Base-by-base conservation (phyloP, 2,797 vertebrate genomes). In the Zalophus californianus region DNA sequence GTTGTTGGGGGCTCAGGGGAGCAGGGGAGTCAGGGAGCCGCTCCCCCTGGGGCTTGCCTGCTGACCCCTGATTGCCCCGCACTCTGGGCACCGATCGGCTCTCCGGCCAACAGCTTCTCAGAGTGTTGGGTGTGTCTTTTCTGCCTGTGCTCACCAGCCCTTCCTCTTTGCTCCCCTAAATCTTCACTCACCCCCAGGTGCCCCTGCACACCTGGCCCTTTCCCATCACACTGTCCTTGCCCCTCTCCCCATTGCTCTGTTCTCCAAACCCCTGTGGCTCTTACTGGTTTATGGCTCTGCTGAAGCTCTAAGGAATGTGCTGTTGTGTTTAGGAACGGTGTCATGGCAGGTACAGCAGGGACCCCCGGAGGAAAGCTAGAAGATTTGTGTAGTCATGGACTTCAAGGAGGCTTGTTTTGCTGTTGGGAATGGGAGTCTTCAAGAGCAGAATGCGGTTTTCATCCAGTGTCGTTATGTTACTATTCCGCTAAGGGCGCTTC, bases 321-420 rank as follows among this genome's bases (percentile, higher is more conserved):
- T 11, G 18, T 35, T n/a, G 1, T 66, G 64, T n/a, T 18, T 15
- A n/a, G 32, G 8, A n/a, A n/a, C 0, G 54, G 3, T 66, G 15
- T n/a, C 64, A 2, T 3, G 9, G 8, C n/a, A 11, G 66, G 18
- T 18, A 4, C 16, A 2, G 4, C 4, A 18, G 66, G n/a, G 4
- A 35, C n/a, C 18, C 4, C 2, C 9, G 66, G 18, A 68, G n/a
- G n/a, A 35, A 18, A n/a, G n/a, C 66, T 11, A 5, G 66, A 4
- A 1, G 9, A 7, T 5, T 10, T 11, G 3, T 21, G 8, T 21
- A 68, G n/a, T 21, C 66, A 20, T 4, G n/a, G n/a, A 35, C 18
- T 16, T 35, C 9, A 3, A n/a, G n/a, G n/a, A 68, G 18, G 62
- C 62, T 35, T 35, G 66, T 10, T 20, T 20, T 35, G 66, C 4